Evolutionary conservation across 2,113 vertebrate genomes (phyloP).

Genomic region (Aldabrachelys gigantea): DNA sequence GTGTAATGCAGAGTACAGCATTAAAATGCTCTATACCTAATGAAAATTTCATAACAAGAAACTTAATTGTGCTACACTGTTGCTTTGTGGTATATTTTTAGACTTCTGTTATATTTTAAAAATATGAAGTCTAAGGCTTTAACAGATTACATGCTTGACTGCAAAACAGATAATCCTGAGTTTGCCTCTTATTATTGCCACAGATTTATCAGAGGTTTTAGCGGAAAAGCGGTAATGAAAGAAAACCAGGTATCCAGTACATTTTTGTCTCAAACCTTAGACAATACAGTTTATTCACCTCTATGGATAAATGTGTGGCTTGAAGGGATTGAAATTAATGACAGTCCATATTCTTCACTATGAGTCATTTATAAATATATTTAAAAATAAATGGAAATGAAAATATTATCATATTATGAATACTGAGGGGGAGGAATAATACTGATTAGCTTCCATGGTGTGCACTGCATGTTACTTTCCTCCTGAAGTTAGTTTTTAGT

Average conservation of each 20-base stretch:
- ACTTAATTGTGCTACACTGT: background rate
- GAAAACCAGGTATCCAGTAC: background rate
- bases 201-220: background rate
- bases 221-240: background rate
- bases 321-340: background rate
- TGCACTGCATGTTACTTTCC: background rate
- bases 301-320: background rate
- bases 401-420: background rate
- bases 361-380: background rate
- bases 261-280: background rate
- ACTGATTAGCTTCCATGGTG: background rate
- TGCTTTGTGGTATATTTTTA: background rate
- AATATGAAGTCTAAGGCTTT: background rate
- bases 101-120: background rate
- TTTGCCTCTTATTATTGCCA: background rate
- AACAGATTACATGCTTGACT: background rate
- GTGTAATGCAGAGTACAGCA: background rate
- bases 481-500: background rate
- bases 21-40: background rate
- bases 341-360: fast-evolving
- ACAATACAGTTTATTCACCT: background rate
- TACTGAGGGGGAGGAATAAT: background rate
- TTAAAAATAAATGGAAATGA: background rate
- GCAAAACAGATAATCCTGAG: background rate
- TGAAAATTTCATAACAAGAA: background rate